These are phyloP conservation scores for Lasius platythorax DNA, from an alignment of 2,888 invertebrate species.

Conservation along the genomic window DNA sequence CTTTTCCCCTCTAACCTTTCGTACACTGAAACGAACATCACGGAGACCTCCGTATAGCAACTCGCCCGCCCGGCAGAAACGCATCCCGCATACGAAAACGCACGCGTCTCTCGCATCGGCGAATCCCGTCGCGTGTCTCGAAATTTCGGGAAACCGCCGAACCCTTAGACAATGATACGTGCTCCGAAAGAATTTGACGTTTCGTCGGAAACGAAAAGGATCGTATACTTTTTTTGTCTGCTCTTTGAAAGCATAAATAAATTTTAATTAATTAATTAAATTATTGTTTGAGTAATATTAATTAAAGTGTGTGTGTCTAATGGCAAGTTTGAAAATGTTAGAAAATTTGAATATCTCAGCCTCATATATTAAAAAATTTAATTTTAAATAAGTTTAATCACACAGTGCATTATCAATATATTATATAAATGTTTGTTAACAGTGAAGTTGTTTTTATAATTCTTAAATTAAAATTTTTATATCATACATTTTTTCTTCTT, in stretches of 20 bases:
- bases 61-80: slow-evolving; percentile 67
- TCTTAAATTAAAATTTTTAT: neutral
- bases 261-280: neutral
- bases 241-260: neutral
- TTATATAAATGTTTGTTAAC: neutral
- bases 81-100: slow-evolving; percentile 79
- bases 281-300: neutral
- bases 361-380: neutral
- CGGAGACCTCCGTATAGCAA: slow-evolving; percentile 72
- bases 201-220: neutral
- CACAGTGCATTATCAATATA: neutral
- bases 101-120: slow-evolving; percentile 49
- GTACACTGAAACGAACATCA: slow-evolving; percentile 64
- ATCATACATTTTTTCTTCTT: neutral
- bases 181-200: neutral
- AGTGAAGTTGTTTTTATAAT: neutral
- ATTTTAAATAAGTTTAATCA: neutral
- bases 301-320: neutral
- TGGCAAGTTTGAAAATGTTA: neutral
- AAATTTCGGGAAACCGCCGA: slow-evolving; percentile 67
- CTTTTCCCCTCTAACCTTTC: slow-evolving; percentile 44
- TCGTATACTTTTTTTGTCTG: neutral
- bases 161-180: slow-evolving; percentile 39
- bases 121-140: slow-evolving; percentile 58
- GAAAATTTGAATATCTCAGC: neutral